phyloP scores from a whole-genome alignment of 2,888 invertebrate species.

The Lasius platythorax region DNA sequence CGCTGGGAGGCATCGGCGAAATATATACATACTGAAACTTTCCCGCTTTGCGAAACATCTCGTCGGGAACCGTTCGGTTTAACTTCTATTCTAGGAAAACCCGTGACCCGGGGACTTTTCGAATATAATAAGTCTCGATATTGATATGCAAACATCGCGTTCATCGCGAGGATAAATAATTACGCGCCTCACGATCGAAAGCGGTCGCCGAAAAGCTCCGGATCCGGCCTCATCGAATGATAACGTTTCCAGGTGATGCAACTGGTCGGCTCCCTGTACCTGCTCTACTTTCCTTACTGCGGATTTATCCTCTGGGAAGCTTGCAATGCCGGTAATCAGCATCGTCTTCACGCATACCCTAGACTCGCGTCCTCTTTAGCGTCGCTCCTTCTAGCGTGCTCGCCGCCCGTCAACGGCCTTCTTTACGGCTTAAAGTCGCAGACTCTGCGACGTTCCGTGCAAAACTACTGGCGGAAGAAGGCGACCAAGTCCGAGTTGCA shows the following conservation, averaged over 20 bases:
- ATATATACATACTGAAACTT: conserved; percentile 21
- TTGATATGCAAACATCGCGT: background rate
- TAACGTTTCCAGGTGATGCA: conserved; percentile 88
- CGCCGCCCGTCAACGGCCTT: conserved; percentile 92
- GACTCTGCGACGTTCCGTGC: conserved; percentile 90
- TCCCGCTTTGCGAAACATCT: background rate
- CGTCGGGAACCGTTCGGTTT: background rate
- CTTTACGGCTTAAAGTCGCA: conserved; percentile 93
- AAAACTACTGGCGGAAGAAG: conserved; percentile 93
- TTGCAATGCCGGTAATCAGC: conserved; percentile 79
- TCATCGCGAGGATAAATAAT: conserved; percentile 5
- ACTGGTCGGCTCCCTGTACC: conserved; percentile 90
- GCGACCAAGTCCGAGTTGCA: conserved; percentile 93
- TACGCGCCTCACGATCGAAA: background rate
- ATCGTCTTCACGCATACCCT: conserved; percentile 81
- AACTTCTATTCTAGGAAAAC: background rate
- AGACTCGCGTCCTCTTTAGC: conserved; percentile 88
- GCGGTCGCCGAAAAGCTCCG: background rate
- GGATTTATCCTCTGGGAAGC: conserved; percentile 91
- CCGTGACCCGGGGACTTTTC: background rate
- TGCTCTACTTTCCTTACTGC: conserved; percentile 92
- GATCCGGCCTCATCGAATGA: background rate
- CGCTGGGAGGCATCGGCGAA: conserved; percentile 33
- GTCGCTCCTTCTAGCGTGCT: conserved; percentile 90
- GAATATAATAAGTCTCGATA: conserved; percentile 24